Conservation (phyloP, 2,797 vertebrate genomes). For the Poecile montanus region DNA sequence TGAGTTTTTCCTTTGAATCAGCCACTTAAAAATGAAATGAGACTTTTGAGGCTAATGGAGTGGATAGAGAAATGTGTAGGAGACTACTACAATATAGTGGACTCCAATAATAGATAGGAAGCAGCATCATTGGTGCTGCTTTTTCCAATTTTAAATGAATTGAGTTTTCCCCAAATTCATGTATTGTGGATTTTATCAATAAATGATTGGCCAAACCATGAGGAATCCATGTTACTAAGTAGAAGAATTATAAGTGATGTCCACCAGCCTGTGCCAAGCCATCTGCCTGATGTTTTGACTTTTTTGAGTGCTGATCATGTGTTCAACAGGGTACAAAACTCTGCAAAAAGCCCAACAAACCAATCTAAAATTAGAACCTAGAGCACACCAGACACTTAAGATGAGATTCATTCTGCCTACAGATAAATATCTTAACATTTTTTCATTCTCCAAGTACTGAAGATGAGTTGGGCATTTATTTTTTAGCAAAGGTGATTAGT, state of each 20-base stretch:
- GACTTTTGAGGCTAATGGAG: not conserved
- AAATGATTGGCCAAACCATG: not conserved
- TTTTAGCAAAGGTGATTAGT: not conserved
- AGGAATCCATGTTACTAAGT: not conserved
- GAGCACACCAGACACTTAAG: not conserved
- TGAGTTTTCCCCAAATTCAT: not conserved
- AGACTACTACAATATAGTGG: not conserved
- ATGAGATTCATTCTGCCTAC: not conserved
- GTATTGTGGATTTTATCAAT: not conserved
- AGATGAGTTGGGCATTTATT: not conserved
- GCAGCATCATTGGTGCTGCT: accelerated
- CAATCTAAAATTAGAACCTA: not conserved
- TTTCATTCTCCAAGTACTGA: not conserved
- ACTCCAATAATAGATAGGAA: not conserved
- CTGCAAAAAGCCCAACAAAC: not conserved
- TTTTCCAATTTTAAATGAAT: not conserved
- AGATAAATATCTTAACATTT: not conserved
- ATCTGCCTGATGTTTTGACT: not conserved
- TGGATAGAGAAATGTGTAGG: not conserved
- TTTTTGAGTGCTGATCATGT: not conserved
- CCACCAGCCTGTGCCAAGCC: not conserved
- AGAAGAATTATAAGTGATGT: not conserved
- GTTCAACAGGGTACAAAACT: not conserved
- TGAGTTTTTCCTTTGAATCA: not conserved
- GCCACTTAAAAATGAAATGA: not conserved